Base-by-base conservation (phyloP, 2,888 invertebrate species). In the Eueremaeus valkanovi region DNA sequence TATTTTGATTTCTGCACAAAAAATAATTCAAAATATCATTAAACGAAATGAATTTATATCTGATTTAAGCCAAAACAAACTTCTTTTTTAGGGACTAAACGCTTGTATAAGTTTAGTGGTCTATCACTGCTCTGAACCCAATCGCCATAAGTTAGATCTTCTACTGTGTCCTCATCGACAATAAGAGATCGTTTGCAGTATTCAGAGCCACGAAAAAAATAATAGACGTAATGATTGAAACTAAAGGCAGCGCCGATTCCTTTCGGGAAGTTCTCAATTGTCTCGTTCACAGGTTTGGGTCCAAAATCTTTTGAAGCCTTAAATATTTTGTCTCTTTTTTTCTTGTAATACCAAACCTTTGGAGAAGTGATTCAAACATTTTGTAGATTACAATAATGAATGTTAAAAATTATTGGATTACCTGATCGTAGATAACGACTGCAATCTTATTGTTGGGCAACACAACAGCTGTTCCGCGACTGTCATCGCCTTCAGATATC, bases 171-270 rank as follows among this genome's bases (percentile, higher is more conserved):
- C 11, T 70, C 27, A 11, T 42, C 45, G 6, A 70, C 40, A 45
- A 70, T 45, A 0, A 70, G 45, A 0, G 70, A 45, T 45, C 70
- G 40, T 70, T 70, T 70, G 45, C 70, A 70, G 16, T 70, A 70
- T 9, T 45, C 6, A n/a, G 70, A 70, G 13, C 70, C 70, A 0
- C 45, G 24, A 18, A 70, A 70, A 24, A 70, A 70, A 18, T 70
- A 70, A 42, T 70, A 70, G 24, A 70, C 45, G 11, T 40, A 9
- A 27, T 45, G 1, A 70, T 45, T 70, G 33, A 45, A 42, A 42
- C 45, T 70, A 18, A 70, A 70, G 16, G 70, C 5, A 6, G 27
- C 45, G 70, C 24, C 29, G 5, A 70, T 27, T 21, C 6, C 9
- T 0, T 27, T 40, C 18, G 70, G 70, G 36, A 70, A 70, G 0